A percentile compares a stretch with the other conserved stretches of the same genome.
phyloP scores from a whole-genome alignment of 1,140 invertebrate species.

The Bicyclus anynana region DNA sequence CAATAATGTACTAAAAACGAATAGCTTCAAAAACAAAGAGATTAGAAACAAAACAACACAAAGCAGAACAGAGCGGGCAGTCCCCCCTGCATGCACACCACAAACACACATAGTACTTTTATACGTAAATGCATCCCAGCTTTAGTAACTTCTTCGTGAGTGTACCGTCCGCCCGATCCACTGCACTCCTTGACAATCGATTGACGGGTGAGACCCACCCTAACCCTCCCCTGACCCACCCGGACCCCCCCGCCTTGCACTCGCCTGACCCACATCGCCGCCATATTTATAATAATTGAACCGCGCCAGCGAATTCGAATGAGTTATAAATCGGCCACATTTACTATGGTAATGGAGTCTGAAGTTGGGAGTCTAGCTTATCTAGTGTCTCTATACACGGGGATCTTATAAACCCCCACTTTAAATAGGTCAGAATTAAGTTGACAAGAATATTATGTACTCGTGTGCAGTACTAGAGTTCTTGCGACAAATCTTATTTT shows the following conservation, averaged over 20 bases:
- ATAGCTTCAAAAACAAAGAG: neutral
- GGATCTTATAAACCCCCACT: neutral
- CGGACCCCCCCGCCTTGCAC: no score
- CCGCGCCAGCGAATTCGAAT: constrained; percentile 56
- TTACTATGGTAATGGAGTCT: constrained; percentile 45
- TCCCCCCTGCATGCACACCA: neutral
- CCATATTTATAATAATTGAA: constrained; percentile 77
- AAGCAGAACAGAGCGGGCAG: neutral
- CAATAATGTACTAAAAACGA: neutral
- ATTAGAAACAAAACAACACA: neutral
- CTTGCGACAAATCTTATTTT: no score
- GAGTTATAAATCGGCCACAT: constrained; percentile 60
- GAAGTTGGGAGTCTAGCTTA: constrained; percentile 23
- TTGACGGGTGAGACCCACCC: constrained; percentile 67
- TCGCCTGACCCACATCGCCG: constrained; percentile 68
- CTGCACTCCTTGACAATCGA: constrained; percentile 75
- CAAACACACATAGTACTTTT: constrained; percentile 11
- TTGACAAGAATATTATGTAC: neutral
- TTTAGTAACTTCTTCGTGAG: constrained; percentile 40
- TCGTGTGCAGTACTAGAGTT: neutral
- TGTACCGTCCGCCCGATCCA: constrained; percentile 38
- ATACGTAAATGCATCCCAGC: constrained; percentile 36
- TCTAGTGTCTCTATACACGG: constrained; percentile 20
- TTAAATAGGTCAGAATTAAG: neutral
- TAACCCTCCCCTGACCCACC: constrained; percentile 37